Percentiles rank a stretch among this genome's conserved stretches.
These are phyloP conservation scores for Brachystomella parvula DNA, from an alignment of 1,140 invertebrate species.

Conservation along the genomic window DNA sequence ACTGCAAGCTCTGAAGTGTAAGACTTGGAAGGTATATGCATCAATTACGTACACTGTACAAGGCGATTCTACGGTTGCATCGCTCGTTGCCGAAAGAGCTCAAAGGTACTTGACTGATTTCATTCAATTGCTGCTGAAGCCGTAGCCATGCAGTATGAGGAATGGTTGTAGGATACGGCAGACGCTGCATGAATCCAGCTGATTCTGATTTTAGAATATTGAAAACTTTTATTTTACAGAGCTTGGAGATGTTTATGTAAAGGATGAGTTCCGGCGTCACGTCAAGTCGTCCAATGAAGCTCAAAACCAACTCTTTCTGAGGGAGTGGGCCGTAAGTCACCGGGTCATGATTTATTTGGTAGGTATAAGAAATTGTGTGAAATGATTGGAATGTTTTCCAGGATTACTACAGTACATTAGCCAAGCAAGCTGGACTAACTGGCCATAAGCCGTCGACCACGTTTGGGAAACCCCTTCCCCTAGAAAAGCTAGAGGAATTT, in stretches of 20 bases:
- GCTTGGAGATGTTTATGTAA: constrained; percentile 75
- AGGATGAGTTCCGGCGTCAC: constrained; percentile 80
- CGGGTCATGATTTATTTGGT: constrained; percentile 28
- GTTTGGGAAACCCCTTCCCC: constrained; percentile 55
- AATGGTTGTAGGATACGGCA: too few relatives aligned
- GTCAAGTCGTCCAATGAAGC: constrained; percentile 58
- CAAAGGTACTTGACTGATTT: constrained; percentile 39
- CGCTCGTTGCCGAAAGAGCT: constrained; percentile 68
- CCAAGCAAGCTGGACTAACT: constrained; percentile 60
- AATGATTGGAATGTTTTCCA: constrained; percentile 43
- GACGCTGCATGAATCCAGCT: not conserved
- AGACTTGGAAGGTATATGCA: constrained; percentile 39
- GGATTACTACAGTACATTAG: constrained; percentile 65
- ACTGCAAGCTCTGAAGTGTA: too few relatives aligned
- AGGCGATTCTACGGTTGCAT: constrained; percentile 76
- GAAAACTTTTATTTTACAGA: constrained; percentile 30
- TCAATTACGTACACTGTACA: constrained; percentile 70
- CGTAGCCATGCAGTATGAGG: too few relatives aligned
- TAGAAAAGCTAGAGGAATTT: constrained; percentile 59
- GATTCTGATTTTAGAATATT: not conserved
- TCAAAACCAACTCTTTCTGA: constrained; percentile 68
- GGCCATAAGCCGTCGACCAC: constrained; percentile 48
- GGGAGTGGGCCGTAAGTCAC: constrained; percentile 74
- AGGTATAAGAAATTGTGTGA: not conserved
- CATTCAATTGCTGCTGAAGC: not conserved